Evolutionary conservation across 2,113 vertebrate species (phyloP).

Genomic region (Neogale vison): DNA sequence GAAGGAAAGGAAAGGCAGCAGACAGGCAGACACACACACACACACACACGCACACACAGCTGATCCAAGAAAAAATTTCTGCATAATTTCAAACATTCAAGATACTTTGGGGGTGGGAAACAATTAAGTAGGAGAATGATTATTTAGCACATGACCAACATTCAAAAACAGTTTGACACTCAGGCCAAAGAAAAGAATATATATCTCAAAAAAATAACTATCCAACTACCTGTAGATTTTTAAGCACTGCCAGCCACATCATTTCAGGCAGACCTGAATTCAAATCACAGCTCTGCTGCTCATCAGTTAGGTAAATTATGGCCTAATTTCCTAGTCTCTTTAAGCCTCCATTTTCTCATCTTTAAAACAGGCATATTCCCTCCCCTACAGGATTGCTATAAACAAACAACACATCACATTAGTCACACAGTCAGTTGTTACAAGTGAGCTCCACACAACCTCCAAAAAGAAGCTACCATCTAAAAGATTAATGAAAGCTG

Average conservation of each 20-base stretch:
- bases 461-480: neutral
- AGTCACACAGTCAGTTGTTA: neutral
- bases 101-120: neutral
- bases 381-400: neutral
- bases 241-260: neutral
- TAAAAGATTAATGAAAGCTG: neutral
- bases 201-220: neutral
- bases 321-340: neutral
- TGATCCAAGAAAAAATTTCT: neutral
- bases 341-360: neutral
- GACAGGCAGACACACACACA: neutral
- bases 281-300: neutral
- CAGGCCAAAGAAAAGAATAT: neutral
- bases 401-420: neutral
- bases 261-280: neutral
- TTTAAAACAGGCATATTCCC: neutral
- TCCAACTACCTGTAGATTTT: neutral
- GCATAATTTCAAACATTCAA: neutral
- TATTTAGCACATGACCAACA: neutral
- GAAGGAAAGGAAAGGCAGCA: neutral
- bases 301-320: neutral
- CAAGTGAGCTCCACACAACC: neutral
- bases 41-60: neutral
- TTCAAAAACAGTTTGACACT: neutral
- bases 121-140: neutral